A percentile compares a stretch with the other conserved stretches of the same genome.
Evolutionary conservation across 2,113 vertebrate species (phyloP).

Genomic region (Turnix velox): DNA sequence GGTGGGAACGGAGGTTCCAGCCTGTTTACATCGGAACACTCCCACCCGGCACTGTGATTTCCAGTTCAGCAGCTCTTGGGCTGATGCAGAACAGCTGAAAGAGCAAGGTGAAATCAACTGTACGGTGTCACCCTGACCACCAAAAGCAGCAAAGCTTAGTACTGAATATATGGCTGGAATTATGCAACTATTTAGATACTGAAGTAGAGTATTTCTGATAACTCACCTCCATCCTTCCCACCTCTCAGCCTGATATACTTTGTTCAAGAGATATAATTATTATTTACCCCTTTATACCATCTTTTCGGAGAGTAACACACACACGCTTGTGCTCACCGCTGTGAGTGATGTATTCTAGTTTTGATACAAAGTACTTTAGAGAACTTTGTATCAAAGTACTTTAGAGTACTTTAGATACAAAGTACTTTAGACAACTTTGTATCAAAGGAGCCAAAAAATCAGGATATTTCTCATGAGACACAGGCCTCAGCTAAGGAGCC

Average conservation of each 20-base stretch:
- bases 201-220: neutral
- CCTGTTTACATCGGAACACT: fast-evolving
- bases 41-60: neutral
- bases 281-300: fast-evolving
- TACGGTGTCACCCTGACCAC: fast-evolving
- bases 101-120: neutral
- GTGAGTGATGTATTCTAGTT: fast-evolving
- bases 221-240: neutral
- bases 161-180: fast-evolving
- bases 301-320: fast-evolving
- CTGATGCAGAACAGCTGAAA: neutral
- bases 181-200: fast-evolving
- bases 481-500: too few species aligned
- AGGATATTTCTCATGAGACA: neutral
- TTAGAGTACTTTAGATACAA: fast-evolving
- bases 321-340: fast-evolving
- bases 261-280: neutral
- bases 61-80: neutral
- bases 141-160: fast-evolving
- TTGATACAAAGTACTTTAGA: fast-evolving
- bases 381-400: neutral
- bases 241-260: neutral
- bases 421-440: neutral
- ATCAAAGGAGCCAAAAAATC: too few species aligned
- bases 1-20: neutral